phyloP scores from a whole-genome alignment of 2,888 invertebrate species.

The Eupeodes luniger region DNA sequence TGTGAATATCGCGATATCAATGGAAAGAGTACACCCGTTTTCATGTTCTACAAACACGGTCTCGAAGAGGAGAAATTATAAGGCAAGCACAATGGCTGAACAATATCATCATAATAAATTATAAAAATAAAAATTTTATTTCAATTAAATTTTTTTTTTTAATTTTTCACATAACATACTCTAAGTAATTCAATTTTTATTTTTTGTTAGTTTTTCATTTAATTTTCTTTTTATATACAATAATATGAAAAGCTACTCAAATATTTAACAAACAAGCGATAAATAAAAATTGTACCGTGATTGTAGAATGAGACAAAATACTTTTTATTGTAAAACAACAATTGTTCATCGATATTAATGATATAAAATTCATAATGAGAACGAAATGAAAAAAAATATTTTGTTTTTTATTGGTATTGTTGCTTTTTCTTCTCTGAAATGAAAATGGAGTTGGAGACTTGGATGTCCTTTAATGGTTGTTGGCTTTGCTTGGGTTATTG shows the following conservation, averaged over 20 bases:
- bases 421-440: background rate
- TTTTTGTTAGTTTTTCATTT: conserved; percentile 55
- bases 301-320: conserved; percentile 46
- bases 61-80: conserved; percentile 98
- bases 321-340: conserved; percentile 58
- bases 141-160: conserved; percentile 36
- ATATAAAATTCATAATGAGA: conserved; percentile 60
- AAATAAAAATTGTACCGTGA: conserved; percentile 59
- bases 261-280: conserved; percentile 56
- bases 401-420: conserved; percentile 7
- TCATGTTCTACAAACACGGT: conserved; percentile 98
- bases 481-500: conserved; percentile 61
- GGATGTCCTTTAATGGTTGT: conserved; percentile 56
- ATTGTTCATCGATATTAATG: conserved; percentile 68
- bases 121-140: conserved; percentile 55
- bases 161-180: conserved; percentile 54
- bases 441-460: conserved; percentile 23
- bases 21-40: conserved; percentile 92
- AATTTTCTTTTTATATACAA: conserved; percentile 28
- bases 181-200: conserved; percentile 75
- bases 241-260: conserved; percentile 64
- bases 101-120: conserved; percentile 32
- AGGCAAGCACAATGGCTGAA: conserved; percentile 65
- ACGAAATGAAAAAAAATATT: conserved; percentile 52
- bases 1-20: conserved; percentile 96